phyloP scores from a whole-genome alignment of 2,888 invertebrate genomes.

The Autographa pulchrina region DNA sequence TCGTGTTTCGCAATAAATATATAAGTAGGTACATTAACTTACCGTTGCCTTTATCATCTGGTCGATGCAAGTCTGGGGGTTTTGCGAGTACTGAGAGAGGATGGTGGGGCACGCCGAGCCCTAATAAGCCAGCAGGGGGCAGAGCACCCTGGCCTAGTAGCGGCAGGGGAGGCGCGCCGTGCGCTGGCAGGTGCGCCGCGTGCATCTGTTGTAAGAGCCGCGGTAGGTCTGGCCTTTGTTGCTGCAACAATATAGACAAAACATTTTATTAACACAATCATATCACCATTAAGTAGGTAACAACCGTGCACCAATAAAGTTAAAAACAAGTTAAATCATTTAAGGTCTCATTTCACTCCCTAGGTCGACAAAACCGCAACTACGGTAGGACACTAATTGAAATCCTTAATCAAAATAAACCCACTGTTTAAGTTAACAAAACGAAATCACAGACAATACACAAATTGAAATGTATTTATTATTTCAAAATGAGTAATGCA shows the following conservation, averaged over 20 bases:
- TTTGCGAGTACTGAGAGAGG: slow-evolving; percentile 93
- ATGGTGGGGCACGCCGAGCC: slow-evolving; percentile 92
- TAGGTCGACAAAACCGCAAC: slow-evolving; percentile 33
- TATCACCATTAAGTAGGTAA: not conserved
- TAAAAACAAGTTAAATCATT: slow-evolving; percentile 12
- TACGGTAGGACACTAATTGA: slow-evolving; percentile 39
- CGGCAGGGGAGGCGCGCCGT: slow-evolving; percentile 92
- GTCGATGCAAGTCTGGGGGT: slow-evolving; percentile 94
- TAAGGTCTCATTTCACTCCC: slow-evolving; percentile 20
- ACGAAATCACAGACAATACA: slow-evolving; percentile 33
- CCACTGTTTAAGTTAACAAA: slow-evolving; percentile 37
- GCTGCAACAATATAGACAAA: slow-evolving; percentile 86
- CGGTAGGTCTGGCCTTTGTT: slow-evolving; percentile 95
- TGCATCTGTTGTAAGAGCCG: slow-evolving; percentile 97
- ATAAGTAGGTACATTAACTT: slow-evolving; percentile 70
- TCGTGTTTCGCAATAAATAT: not conserved
- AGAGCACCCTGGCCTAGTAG: slow-evolving; percentile 85
- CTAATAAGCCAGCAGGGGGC: slow-evolving; percentile 90
- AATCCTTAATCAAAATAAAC: slow-evolving; percentile 46
- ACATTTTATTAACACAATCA: slow-evolving; percentile 19
- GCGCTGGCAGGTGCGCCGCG: slow-evolving; percentile 94
- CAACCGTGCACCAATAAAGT: slow-evolving; percentile 1
- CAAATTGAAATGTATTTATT: slow-evolving; percentile 50
- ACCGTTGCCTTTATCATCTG: slow-evolving; percentile 94
- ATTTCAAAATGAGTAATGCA: slow-evolving; percentile 63